These are phyloP conservation scores for Ceyx margarethae DNA, from an alignment of 2,113 vertebrate genomes.

Conservation along the genomic window DNA sequence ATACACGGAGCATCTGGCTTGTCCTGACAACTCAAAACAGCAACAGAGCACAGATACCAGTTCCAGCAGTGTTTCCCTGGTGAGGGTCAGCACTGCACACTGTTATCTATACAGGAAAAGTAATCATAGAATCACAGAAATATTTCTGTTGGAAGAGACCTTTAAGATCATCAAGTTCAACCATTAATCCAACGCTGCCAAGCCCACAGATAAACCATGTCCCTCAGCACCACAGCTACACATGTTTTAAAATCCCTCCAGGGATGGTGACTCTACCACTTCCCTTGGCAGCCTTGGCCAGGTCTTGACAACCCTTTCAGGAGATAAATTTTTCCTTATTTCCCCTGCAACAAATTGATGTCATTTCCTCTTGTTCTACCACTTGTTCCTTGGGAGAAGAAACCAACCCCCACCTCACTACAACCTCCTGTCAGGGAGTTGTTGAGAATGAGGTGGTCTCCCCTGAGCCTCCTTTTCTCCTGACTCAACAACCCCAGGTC, in stretches of 20 bases:
- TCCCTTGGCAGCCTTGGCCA: neutral
- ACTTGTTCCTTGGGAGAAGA: neutral
- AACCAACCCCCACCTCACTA: neutral
- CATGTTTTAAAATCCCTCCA: neutral
- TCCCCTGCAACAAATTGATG: neutral
- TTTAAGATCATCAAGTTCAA: neutral
- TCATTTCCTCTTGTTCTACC: neutral
- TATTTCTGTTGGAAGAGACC: too few relatives aligned
- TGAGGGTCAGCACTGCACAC: neutral
- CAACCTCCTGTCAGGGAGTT: neutral
- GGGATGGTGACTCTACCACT: neutral
- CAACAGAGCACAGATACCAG: neutral
- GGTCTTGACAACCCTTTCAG: neutral
- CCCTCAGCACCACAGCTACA: neutral
- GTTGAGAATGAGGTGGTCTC: neutral
- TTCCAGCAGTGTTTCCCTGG: accelerated
- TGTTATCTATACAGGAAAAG: neutral
- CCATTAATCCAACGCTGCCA: neutral
- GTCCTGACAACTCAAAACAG: neutral
- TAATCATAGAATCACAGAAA: neutral
- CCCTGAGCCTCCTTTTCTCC: neutral
- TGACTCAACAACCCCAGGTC: neutral
- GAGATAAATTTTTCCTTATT: neutral
- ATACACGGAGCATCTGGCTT: neutral
- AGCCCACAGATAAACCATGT: neutral